Conservation (phyloP, 2,797 vertebrate species). For the Coregonus ussuriensis region DNA sequence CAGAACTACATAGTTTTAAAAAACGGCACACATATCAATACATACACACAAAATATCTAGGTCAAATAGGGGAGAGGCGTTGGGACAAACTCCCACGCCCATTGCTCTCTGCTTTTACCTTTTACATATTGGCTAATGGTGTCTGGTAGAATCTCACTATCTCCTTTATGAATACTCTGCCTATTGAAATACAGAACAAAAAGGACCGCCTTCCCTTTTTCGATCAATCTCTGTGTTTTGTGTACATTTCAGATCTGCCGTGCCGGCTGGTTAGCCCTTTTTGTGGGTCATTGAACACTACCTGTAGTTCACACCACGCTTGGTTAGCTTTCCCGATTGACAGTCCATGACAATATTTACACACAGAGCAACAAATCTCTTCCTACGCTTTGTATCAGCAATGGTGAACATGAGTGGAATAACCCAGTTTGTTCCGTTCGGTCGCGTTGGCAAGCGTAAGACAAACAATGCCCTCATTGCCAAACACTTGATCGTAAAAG, state of each 20-base stretch:
- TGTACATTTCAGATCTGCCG: background rate
- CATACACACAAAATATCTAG: too few species aligned
- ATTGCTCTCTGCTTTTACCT: background rate
- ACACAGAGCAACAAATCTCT: slow-evolving; percentile 29
- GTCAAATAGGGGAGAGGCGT: too few species aligned
- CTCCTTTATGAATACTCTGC: background rate
- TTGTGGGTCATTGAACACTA: background rate
- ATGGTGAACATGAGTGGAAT: slow-evolving; percentile 61
- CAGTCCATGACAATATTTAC: slow-evolving; percentile 61
- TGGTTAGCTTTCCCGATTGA: slow-evolving; percentile 46
- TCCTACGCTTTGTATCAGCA: slow-evolving; percentile 49
- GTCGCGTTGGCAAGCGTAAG: slow-evolving; percentile 49
- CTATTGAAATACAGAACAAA: background rate
- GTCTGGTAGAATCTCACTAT: background rate
- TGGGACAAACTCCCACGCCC: background rate
- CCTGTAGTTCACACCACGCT: slow-evolving; percentile 9
- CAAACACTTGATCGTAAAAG: slow-evolving; percentile 54
- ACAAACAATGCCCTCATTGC: slow-evolving; percentile 64
- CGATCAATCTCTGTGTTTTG: background rate
- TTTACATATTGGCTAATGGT: background rate
- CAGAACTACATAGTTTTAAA: too few species aligned
- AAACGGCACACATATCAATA: too few species aligned
- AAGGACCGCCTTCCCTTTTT: background rate
- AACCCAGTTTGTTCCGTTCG: slow-evolving; percentile 62
- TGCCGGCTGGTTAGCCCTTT: background rate